Conservation (phyloP, 2,113 vertebrate species). For the Thamnophis sirtalis region DNA sequence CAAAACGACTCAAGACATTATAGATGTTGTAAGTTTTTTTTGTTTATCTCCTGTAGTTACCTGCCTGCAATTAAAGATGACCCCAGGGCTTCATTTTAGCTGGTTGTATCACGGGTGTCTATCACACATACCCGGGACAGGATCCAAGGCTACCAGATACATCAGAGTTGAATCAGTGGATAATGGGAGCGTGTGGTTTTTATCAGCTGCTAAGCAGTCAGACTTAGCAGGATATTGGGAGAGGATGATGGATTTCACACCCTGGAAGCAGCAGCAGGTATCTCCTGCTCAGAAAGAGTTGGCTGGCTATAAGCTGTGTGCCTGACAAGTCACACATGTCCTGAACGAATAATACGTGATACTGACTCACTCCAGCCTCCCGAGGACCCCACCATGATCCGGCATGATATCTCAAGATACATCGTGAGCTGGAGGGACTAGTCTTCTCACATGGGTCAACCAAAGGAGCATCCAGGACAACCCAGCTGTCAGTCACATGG, state of each 20-base stretch:
- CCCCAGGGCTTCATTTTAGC: neutral
- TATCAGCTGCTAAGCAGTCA: neutral
- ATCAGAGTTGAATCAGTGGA: neutral
- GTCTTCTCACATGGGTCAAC: neutral
- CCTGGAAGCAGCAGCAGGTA: neutral
- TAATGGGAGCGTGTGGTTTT: neutral
- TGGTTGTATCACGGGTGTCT: neutral
- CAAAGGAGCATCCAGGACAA: neutral
- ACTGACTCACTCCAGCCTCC: neutral
- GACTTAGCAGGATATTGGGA: neutral
- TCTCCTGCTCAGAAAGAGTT: no score
- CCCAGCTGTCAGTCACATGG: neutral
- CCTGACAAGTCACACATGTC: neutral
- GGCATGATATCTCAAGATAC: neutral
- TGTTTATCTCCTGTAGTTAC: neutral
- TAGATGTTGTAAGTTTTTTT: neutral
- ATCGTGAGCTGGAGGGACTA: neutral
- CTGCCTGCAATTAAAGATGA: neutral
- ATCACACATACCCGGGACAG: neutral
- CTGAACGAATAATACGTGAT: neutral
- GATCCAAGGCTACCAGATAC: neutral
- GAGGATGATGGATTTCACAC: neutral
- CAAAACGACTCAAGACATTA: neutral
- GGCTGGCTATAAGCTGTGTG: neutral
- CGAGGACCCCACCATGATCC: neutral